These are phyloP conservation scores for Eupristina koningsbergeri DNA, from an alignment of 1,140 invertebrate genomes.

Conservation along the genomic window DNA sequence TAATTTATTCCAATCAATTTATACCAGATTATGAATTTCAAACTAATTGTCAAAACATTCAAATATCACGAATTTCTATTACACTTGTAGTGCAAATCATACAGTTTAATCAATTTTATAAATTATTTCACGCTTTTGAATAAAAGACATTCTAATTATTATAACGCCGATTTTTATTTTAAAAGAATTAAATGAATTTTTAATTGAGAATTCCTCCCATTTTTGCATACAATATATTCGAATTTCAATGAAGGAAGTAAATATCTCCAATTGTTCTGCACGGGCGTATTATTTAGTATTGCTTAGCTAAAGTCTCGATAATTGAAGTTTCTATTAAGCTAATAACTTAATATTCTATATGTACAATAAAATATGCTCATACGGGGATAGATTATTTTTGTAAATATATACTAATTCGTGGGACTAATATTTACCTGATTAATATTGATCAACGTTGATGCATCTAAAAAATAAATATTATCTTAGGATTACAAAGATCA, in stretches of 20 bases:
- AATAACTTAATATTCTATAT: conserved; percentile 7
- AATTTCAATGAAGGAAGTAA: conserved; percentile 44
- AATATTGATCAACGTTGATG: too few species aligned
- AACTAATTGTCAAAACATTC: neutral
- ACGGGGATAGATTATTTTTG: conserved; percentile 10
- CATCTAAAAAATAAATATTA: neutral
- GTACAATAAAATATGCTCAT: neutral
- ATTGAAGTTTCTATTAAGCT: conserved; percentile 30
- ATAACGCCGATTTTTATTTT: conserved; percentile 26
- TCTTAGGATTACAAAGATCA: too few species aligned
- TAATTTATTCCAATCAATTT: too few species aligned
- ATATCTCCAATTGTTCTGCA: conserved; percentile 36
- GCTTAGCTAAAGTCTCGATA: neutral
- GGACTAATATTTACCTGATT: neutral
- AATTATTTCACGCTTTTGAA: neutral
- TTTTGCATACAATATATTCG: conserved; percentile 44
- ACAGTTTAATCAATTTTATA: neutral
- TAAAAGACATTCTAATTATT: conserved; percentile 11
- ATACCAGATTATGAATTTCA: neutral
- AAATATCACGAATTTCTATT: neutral
- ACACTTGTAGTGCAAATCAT: neutral
- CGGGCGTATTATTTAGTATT: conserved; percentile 20
- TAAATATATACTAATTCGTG: neutral
- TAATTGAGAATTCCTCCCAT: neutral
- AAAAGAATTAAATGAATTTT: conserved; percentile 30